A percentile compares a stretch with the other conserved stretches of the same genome.
phyloP scores from a whole-genome alignment of 2,113 vertebrate species.

The Cyanistes caeruleus region DNA sequence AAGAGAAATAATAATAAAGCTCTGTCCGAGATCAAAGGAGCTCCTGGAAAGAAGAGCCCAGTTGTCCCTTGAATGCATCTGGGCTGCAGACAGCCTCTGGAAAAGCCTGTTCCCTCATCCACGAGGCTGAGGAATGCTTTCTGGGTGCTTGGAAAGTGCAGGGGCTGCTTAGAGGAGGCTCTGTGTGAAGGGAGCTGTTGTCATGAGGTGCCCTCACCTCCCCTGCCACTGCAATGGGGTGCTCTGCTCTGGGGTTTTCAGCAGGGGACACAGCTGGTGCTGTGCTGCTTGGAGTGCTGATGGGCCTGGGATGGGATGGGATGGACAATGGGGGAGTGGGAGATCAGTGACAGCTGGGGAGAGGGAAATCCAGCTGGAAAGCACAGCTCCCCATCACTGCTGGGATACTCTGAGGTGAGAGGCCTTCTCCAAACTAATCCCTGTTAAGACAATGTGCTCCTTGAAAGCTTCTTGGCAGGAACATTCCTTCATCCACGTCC shows the following conservation, averaged over 20 bases:
- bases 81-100: constrained; percentile 69
- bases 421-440: not conserved
- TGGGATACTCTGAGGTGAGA: not conserved
- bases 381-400: not conserved
- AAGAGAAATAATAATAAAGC: not conserved
- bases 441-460: not conserved
- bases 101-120: not conserved
- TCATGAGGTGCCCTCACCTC: not conserved
- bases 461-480: not conserved
- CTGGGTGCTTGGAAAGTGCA: not conserved
- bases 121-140: not conserved
- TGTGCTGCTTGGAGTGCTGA: not conserved
- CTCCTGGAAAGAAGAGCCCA: constrained; percentile 55
- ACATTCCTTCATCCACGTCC: not conserved
- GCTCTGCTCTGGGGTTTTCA: not conserved
- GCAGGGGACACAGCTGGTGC: not conserved
- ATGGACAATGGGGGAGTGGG: not conserved
- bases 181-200: not conserved
- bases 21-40: constrained; percentile 53
- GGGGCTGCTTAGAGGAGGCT: not conserved
- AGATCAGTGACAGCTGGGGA: not conserved
- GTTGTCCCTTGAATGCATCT: constrained; percentile 65
- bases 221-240: not conserved
- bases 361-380: not conserved
- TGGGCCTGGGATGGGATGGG: not conserved